Base-by-base conservation (phyloP, 2,797 vertebrate genomes). In the Enteromius trimaculatus region DNA sequence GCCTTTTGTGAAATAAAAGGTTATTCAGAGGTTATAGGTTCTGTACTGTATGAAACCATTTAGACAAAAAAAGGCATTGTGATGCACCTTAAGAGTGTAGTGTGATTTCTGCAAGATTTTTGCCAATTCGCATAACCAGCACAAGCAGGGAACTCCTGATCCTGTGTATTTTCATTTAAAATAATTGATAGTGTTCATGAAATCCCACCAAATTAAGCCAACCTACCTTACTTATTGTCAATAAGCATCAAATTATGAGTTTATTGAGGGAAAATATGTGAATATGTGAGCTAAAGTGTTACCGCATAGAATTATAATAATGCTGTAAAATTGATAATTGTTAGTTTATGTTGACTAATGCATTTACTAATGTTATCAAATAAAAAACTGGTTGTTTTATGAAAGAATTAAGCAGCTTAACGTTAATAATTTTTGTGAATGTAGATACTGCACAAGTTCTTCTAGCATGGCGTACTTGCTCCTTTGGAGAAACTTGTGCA, bases 401-500 rank as follows among this genome's bases (percentile, higher is more conserved):
- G 0, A 2, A 69, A 23, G 14, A 17, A n/a, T 47, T 47, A 16
- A 47, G 39, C 16, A 26, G 6, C 26, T 29, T 29, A 70, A 70
- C 3, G 14, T 23, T 1, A 44, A 44, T 44, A 23, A 23, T 8
- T 70, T n/a, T 44, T 26, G 68, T 70, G 13, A 42, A 13, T 62
- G 58, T 29, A 62, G 60, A 19, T 65, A 34, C 7, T 19, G 14
- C 62, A 34, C 16, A 34, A 49, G 13, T 23, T 14, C 14, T 13
- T 69, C 6, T 42, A 14, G 21, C 66, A 0, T 16, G 11, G 7
- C 88, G 0, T 90, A 98, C 98, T 93, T 97, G 93, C 98, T 95
- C 89, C 95, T 97, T 80, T 96, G 95, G 82, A 99, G 91, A 88
- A 95, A 99, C 92, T 97, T 99, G 91, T 99, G 94, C 86, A 99